Evolutionary conservation across 64 coral and sea anemone species (phyloP), one percentile per base, ranked within the genome.

Genomic region (Stylophora pistillata): DNA sequence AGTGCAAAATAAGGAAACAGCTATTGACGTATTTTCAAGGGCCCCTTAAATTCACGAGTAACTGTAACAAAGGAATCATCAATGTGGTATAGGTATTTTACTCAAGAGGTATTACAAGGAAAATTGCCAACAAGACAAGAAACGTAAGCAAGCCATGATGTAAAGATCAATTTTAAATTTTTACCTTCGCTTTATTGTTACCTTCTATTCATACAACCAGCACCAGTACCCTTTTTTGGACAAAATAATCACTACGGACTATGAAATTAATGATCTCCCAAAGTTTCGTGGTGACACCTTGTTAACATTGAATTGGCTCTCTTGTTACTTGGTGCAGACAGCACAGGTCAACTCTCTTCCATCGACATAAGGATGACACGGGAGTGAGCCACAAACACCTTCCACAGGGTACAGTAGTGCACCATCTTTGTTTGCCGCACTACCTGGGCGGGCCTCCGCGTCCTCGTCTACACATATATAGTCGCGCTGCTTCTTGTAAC

Each of bases 381-480:
- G 85, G 1, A 87, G 54, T 27, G 70, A 18, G 1, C 70, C 70
- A 31, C 85, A 87, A 7, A 11, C 6, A 0, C 85, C 87, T 58
- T 89, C 29, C 56, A 89, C 75, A 0, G 30, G 59, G 61, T 89
- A 89, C 30, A 89, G 72, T 27, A 89, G 59, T 2, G 74, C 87
- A 68, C 87, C 87, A 55, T 79, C 17, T 30, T 53, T 14, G 13
- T 79, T 54, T 0, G 60, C 78, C 2, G 10, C 1, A 33, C 11
- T 21, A 17, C 87, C 73, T 27, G 72, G 0, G 59, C n/a, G 1
- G n/a, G 32, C 18, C 60, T 79, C 34, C 1, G 87, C 74, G n/a
- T 89, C 28, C 59, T 65, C 56, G 87, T 89, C 87, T 27, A 89
- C 75, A 30, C 87, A 89, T 25, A 89, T 61, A 58, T 62, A 89